phyloP scores from a whole-genome alignment of 92 coral and sea anemone genomes.

The Epizoanthus stellaris region DNA sequence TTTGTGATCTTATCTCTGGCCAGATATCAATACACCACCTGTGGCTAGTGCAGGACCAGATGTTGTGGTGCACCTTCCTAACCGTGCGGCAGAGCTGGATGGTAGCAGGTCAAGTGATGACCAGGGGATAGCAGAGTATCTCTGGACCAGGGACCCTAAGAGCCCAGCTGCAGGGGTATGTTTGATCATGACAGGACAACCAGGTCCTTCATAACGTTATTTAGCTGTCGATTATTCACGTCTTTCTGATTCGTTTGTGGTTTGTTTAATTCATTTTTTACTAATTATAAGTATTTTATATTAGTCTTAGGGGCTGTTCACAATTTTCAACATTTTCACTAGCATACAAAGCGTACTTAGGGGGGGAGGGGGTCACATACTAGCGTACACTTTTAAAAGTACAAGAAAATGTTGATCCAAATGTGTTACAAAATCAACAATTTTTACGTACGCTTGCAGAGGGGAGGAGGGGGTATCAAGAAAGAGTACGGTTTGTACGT shows the following conservation, averaged over 20 bases:
- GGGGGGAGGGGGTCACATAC: no score
- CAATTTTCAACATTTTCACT: no score
- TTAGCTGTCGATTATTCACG: background rate
- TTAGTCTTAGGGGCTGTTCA: no score
- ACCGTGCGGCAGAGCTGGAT: constrained; percentile 93
- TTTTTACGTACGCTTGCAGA: no score
- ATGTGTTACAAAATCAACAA: no score
- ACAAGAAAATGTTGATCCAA: no score
- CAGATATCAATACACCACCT: constrained; percentile 91
- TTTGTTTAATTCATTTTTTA: no score
- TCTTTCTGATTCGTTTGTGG: background rate
- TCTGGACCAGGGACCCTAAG: constrained; percentile 90
- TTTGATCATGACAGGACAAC: background rate
- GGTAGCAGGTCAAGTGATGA: constrained; percentile 91
- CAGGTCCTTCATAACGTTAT: background rate
- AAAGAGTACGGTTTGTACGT: no score
- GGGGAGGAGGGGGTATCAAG: no score
- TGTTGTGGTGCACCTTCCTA: constrained; percentile 92
- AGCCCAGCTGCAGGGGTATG: constrained; percentile 99
- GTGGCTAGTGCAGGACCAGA: constrained; percentile 93
- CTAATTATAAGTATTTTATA: no score
- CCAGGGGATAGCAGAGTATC: constrained; percentile 86
- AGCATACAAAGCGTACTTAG: no score
- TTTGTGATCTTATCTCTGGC: background rate
- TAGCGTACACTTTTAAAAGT: no score